Evolutionary conservation across 2,113 vertebrate species (phyloP), one percentile per base, ranked within the genome.

Genomic region (Myotis brandtii): DNA sequence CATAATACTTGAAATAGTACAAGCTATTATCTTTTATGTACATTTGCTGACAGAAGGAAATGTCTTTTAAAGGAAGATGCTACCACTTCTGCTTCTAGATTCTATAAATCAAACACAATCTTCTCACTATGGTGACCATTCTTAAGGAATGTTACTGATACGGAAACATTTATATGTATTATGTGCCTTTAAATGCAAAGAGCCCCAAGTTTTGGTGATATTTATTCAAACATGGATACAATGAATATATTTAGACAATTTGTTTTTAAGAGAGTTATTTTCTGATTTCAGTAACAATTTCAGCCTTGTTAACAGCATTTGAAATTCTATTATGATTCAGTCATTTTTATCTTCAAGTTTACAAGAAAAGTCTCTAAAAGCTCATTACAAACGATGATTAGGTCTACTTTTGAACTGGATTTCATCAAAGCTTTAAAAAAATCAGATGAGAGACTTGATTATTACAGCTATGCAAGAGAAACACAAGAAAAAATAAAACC

Each of bases 391-490:
- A 85, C 34, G 88, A 54, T 94, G 59, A 95, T 88, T 95, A 84
- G 46, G 17, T 86, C 16, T 94, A 37, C 76, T 81, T 93, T 87
- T 95, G 72, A 87, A 91, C 30, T 83, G 34, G 37, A 86, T 95
- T 95, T 96, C 67, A 92, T 94, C 73, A 96, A 77, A 96, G 72
- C 62, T 93, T 94, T 69, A 91, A 94, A 95, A 93, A 50, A 93
- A 93, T 76, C 75, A 86, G 72, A 82, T 69, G 50, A 95, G 67
- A 90, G 48, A 69, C 84, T 93, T 95, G 66, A 95, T 96, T 94
- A 94, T 91, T 93, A 80, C 34, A 91, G 72, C 96, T 94, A 96
- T 48, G 89, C 93, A 95, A 93, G 84, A 93, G 89, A 96, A 94
- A 94, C 85, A 94, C 0, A 0, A 46, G 34, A 97, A 96, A 89